These are phyloP conservation scores for Mimas tiliae DNA, from an alignment of 2,888 invertebrate species.

Conservation along the genomic window DNA sequence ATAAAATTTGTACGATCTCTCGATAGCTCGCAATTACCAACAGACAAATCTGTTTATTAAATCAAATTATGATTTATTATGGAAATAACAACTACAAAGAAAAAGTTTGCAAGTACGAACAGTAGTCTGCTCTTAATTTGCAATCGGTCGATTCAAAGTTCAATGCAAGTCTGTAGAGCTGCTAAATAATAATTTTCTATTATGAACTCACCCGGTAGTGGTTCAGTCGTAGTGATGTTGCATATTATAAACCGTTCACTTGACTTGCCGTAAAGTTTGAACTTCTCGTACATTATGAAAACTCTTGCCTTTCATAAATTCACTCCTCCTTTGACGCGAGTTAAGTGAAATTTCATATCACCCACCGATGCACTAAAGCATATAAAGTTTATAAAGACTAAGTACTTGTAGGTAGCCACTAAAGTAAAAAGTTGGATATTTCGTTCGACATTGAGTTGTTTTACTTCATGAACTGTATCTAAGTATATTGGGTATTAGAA, in stretches of 20 bases:
- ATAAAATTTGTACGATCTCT: constrained; percentile 8
- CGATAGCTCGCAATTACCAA: neutral
- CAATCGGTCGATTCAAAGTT: neutral
- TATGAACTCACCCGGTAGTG: constrained; percentile 14
- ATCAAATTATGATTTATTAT: constrained; percentile 10
- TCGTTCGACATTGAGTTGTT: constrained; percentile 23
- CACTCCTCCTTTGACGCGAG: constrained; percentile 40
- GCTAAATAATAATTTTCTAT: constrained; percentile 14
- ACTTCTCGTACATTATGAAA: constrained; percentile 44
- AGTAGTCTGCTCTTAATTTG: constrained; percentile 14
- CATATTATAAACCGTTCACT: constrained; percentile 27
- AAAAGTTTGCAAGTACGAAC: constrained; percentile 11
- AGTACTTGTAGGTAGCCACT: constrained; percentile 28
- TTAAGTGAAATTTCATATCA: constrained; percentile 54
- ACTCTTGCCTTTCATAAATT: constrained; percentile 48
- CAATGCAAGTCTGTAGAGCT: neutral
- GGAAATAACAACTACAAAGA: constrained; percentile 11
- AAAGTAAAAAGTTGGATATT: constrained; percentile 48
- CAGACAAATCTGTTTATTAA: constrained; percentile 22
- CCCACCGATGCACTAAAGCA: constrained; percentile 46
- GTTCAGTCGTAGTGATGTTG: constrained; percentile 3
- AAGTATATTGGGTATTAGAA: neutral
- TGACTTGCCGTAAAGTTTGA: constrained; percentile 38
- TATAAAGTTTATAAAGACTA: constrained; percentile 34
- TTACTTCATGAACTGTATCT: constrained; percentile 14